A percentile compares a stretch with the other conserved stretches of the same genome.
phyloP scores from a whole-genome alignment of 2,888 invertebrate genomes.

The Xylota segnis region DNA sequence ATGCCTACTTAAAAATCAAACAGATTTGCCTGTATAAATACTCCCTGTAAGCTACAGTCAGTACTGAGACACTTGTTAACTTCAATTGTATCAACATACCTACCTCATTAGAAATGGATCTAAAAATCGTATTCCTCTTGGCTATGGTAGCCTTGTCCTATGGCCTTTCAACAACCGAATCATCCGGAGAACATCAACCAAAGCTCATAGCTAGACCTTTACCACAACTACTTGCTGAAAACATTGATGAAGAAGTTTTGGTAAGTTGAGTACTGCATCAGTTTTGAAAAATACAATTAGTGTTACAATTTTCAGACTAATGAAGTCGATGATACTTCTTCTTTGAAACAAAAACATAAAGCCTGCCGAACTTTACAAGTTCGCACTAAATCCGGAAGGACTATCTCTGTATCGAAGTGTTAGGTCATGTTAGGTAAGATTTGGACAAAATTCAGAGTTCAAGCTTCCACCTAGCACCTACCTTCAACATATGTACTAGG shows the following conservation, averaged over 20 bases:
- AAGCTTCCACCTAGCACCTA: no score
- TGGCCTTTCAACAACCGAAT: not conserved
- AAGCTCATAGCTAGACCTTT: not conserved
- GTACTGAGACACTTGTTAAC: not conserved
- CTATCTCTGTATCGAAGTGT: not conserved
- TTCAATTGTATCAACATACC: not conserved
- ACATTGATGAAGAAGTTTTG: not conserved
- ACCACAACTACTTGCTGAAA: not conserved
- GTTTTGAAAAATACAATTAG: not conserved
- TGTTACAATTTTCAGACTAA: not conserved
- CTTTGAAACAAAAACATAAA: not conserved
- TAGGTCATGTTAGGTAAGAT: no score
- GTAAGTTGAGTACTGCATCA: not conserved
- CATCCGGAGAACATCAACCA: not conserved
- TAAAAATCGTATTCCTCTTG: slow-evolving; percentile 5
- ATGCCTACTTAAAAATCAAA: not conserved
- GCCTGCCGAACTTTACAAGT: not conserved
- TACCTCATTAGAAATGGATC: slow-evolving; percentile 6
- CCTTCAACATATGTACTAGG: no score
- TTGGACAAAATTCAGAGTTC: no score
- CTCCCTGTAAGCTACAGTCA: not conserved
- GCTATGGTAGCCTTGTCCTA: not conserved
- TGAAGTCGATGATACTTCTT: not conserved
- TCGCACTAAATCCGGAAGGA: not conserved
- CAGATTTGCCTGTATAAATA: not conserved